Evolutionary conservation across 2,888 invertebrate genomes (phyloP), one percentile per base, ranked within the genome.

Genomic region (Diarsia dahlii): DNA sequence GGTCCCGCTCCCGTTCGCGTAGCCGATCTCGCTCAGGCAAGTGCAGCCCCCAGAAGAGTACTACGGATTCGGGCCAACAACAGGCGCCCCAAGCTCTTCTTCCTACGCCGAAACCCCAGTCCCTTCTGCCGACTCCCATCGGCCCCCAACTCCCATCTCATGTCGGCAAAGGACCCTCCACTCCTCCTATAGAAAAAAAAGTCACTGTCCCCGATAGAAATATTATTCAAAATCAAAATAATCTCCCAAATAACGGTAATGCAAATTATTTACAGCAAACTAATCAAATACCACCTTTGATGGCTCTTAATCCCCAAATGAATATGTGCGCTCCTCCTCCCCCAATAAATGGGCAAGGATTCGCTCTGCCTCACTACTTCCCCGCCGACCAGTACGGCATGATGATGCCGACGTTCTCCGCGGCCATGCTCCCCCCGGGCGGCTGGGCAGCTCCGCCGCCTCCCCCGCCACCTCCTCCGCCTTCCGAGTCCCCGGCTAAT

Each of bases 21-120:
- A 94, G 94, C 94, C 95, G 94, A 86, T 96, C 95, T 89, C 96
- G 96, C 90, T 96, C 96, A 97, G 96, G 96, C 97, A 97, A 97
- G 96, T 96, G 95, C 94, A 96, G 96, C 94, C 95, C 95, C 81
- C 89, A 85, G 88, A 95, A 94, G 91, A 93, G 93, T 81, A 86
- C 90, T 90, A 90, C 89, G 89, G 91, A 92, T 81, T 87, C 90
- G 84, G 92, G 90, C 87, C 92, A 91, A 86, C 94, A 92, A 90
- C 90, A 91, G 89, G 90, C 91, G 87, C 91, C 93, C 77, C 91
- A 87, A 86, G 90, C 93, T 86, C 88, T 92, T 84, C 91, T 90
- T 84, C 93, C 93, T 78, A 92, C 92, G 82, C 92, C 93, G 74
- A 92, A 92, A 87, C 80, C 92, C 81, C 91, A 92, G 87, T 80